These are phyloP conservation scores for Crypturellus tataupa DNA, from an alignment of 2,797 vertebrate species.

Conservation along the genomic window DNA sequence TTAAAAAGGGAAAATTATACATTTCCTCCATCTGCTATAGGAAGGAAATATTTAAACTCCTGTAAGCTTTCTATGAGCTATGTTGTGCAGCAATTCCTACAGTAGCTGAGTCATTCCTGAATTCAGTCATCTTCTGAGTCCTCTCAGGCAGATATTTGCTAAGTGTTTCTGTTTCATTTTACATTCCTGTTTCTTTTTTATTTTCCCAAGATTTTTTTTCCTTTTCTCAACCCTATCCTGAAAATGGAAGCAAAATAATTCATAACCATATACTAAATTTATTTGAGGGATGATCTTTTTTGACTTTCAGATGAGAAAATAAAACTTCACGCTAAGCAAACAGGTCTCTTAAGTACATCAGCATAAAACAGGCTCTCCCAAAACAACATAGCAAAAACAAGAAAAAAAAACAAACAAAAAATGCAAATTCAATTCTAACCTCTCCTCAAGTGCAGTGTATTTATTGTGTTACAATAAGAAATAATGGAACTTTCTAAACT, in stretches of 20 bases:
- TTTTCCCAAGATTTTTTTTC: neutral
- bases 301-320: neutral
- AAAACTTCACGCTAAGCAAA: neutral
- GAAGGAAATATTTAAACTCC: neutral
- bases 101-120: slow-evolving; percentile 35
- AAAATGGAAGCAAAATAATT: slow-evolving; percentile 1
- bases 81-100: neutral
- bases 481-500: neutral
- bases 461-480: neutral
- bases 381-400: no score
- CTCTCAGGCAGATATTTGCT: neutral
- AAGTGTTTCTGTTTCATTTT: neutral
- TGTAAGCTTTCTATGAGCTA: neutral
- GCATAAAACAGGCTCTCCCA: neutral
- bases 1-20: neutral
- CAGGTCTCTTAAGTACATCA: neutral
- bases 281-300: neutral
- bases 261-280: neutral
- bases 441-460: rapidly evolving
- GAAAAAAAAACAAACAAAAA: neutral
- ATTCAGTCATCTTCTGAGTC: neutral
- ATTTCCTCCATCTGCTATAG: neutral
- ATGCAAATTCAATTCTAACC: neutral
- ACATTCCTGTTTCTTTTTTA: neutral
- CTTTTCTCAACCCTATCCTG: neutral